These are phyloP conservation scores for Fukomys damarensis DNA, from an alignment of 2,113 vertebrate species.

Conservation along the genomic window DNA sequence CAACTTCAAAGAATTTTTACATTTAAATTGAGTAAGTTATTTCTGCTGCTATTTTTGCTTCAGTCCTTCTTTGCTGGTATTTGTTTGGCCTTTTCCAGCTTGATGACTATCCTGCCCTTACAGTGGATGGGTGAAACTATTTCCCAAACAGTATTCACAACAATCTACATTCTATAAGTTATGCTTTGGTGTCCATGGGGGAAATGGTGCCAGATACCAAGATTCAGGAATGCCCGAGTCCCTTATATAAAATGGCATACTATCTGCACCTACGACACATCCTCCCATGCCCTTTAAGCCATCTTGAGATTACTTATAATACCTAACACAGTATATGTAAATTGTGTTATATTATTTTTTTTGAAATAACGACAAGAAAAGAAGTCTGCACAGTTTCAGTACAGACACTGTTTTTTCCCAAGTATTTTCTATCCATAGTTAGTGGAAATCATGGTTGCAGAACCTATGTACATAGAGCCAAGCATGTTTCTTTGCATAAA, in stretches of 20 bases:
- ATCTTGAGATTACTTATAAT: background rate
- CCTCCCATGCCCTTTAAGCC: background rate
- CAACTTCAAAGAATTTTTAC: background rate
- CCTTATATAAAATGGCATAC: background rate
- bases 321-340: background rate
- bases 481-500: background rate
- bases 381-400: background rate
- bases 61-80: background rate
- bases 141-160: background rate
- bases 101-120: background rate
- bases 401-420: background rate
- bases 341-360: background rate
- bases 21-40: background rate
- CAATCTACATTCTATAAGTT: background rate
- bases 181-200: background rate
- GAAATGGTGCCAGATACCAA: background rate
- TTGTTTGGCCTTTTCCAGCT: background rate
- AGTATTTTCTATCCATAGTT: background rate
- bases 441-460: background rate
- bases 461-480: background rate
- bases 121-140: background rate
- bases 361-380: background rate
- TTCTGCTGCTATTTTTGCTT: constrained; percentile 19
- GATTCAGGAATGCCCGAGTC: background rate
- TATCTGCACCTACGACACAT: background rate